Base-by-base conservation (phyloP, 2,113 vertebrate genomes). In the Parotia lawesii region DNA sequence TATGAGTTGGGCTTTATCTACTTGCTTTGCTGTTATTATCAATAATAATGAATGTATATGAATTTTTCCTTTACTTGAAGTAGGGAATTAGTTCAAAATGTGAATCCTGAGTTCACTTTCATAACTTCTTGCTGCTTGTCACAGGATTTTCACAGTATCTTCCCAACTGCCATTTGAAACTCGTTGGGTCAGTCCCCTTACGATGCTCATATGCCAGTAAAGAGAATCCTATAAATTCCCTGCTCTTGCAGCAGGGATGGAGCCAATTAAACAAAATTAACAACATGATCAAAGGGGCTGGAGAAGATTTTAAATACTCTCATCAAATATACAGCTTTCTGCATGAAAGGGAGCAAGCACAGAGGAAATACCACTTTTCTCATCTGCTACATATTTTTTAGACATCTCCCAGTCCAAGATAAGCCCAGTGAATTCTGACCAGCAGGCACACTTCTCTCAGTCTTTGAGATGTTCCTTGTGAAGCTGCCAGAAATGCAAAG, bases 401-500 rank as follows among this genome's bases (percentile, higher is more conserved):
- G 4, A 65, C 71, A 40, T 19, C 28, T 50, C 25, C 5, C 23
- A 31, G 40, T 33, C 73, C 37, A 21, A 10, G 47, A 9, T 48
- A 71, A 90, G 54, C 47, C 42, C 18, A 22, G 45, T 79, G 87
- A 72, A 54, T 73, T 65, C 40, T 2, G 4, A 22, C 18, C 78
- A 87, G 85, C 81, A 77, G 78, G 44, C 58, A 44, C 31, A 15
- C n/a, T 89, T 60, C 38, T 65, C 87, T 82, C 54, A 10, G 38
- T 80, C 71, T 82, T 73, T 40, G 67, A 57, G 60, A 35, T 54
- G 56, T 77, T 94, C 2, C 2, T 65, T 65, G 72, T 70, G 78
- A 75, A 51, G 67, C 33, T 91, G 75, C 81, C 79, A 90, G 71
- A 83, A 94, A 91, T 80, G 48, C 85, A 83, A 83, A 93, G 60